Base-by-base conservation (phyloP, 2,797 vertebrate genomes). In the Artibeus jamaicensis region DNA sequence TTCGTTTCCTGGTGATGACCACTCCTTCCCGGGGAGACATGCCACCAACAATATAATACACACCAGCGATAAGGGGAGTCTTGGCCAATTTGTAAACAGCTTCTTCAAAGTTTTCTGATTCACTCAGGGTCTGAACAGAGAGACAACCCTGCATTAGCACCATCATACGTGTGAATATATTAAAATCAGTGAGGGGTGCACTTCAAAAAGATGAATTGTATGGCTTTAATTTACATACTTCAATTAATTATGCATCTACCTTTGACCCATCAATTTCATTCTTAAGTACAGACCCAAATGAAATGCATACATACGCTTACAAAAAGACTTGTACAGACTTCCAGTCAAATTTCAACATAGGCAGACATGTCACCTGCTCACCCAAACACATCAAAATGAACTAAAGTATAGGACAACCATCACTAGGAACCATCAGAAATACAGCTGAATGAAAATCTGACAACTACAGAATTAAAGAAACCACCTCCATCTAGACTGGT, bases 31-130 rank as follows among this genome's bases (percentile, higher is more conserved):
- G 97, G 2, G 99, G 95, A 0, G 74, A 96, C 3, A 97, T 96
- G 0, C 99, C 99, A 1, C 98, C 99, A 9, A 99, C 99, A 3
- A 99, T 99, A 93, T 99, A 99, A 97, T 99, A 99, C 78, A 99
- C 99, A 34, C 98, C 98, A 1, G 99, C 99, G 96, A 99, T 99
- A 89, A 99, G 99, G 65, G 99, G 99, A 11, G 98, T 97, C 94
- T 98, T 98, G 67, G 99, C 98, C 86, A 99, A 98, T 46, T 98
- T 98, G 81, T 98, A 89, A 92, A 99, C 98, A 39, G 99, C 99
- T 24, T 98, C 98, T 96, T 99, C 98, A 88, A 99, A 99, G 98
- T 99, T 93, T 73, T 98, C 96, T 2, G 99, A 99, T 95, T 98
- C 95, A 39, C 98, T 99, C 96, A 99, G 98, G 46, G 99, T 99